A percentile compares a stretch with the other conserved stretches of the same genome.
Evolutionary conservation across 92 coral and sea anemone species (phyloP).

Genomic region (Scolanthus callimorphus): DNA sequence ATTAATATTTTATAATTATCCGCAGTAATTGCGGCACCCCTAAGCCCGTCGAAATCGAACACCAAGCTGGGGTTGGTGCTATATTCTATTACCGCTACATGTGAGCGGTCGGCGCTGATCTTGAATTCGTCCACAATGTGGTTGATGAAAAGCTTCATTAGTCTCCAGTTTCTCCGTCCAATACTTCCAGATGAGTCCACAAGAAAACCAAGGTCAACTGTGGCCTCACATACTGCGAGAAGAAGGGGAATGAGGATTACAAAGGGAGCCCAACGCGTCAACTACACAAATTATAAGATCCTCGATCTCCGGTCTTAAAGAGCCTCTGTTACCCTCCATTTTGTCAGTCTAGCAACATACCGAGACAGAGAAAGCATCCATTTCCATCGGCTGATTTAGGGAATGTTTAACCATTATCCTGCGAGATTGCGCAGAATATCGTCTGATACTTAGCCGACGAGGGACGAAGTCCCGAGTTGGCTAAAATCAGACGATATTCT

Average conservation of each 20-base stretch:
- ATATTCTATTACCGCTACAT: constrained; percentile 51
- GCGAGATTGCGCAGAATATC: too few relatives aligned
- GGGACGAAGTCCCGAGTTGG: too few relatives aligned
- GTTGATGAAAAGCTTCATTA: constrained; percentile 37
- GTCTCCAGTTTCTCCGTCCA: constrained; percentile 50
- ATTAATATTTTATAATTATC: constrained; percentile 23
- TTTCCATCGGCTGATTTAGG: too few relatives aligned
- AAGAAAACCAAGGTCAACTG: constrained; percentile 56
- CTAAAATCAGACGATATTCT: too few relatives aligned
- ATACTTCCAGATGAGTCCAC: constrained; percentile 65
- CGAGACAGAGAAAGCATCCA: too few relatives aligned
- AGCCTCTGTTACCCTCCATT: too few relatives aligned
- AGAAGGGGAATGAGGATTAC: background rate
- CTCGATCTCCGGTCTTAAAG: too few relatives aligned
- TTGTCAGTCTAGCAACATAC: too few relatives aligned
- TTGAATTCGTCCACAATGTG: constrained; percentile 37
- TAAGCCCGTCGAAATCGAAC: constrained; percentile 35
- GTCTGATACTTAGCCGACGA: too few relatives aligned
- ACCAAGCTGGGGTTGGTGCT: constrained; percentile 44
- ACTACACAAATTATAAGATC: too few relatives aligned
- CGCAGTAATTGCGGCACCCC: constrained; percentile 16
- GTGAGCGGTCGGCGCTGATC: constrained; percentile 42
- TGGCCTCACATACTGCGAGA: constrained; percentile 22
- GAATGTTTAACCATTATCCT: too few relatives aligned
- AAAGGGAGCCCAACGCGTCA: too few relatives aligned